Base-by-base conservation (phyloP, 2,797 vertebrate species). In the Argyrosomus regius region DNA sequence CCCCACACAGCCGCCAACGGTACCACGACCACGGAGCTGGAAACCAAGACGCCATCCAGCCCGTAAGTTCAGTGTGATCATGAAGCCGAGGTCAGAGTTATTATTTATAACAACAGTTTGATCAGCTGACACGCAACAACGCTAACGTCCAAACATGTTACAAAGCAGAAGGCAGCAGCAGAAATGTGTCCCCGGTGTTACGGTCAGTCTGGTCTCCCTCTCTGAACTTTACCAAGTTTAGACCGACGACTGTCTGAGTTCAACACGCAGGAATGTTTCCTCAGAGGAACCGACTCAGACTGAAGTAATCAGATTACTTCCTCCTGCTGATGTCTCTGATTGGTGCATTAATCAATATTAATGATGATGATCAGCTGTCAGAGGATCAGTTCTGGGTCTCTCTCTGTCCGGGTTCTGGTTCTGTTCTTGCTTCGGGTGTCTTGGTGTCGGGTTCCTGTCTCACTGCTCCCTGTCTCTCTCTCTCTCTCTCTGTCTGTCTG, bases 161-260 rank as follows among this genome's bases (percentile, higher is more conserved):
- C 6, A 4, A 39, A 3, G 6, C 22, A 3, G 14, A 17, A 1
- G 31, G 24, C 20, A 53, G n/a, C 8, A n/a, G 3, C 22, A 17
- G 10, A 3, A 39, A 6, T 2, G 14, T 17, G 39, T 45, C 26
- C 49, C 6, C 13, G 22, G 64, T 11, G 18, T 66, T 17, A 3
- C 4, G 31, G 50, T 12, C 0, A 3, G 31, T 9, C 39, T 3
- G 48, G 10, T 43, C 24, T 28, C 18, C 63, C 84, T 75, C 63
- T 63, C 67, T 64, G 64, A 89, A 43, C 71, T 49, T 79, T 82
- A 77, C 84, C 80, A 89, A 85, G 80, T 89, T 80, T 88, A 90
- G 90, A 24, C 75, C 35, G 20, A n/a, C 3, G 16, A 0, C 8
- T 0, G 87, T 83, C 78, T 87, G 82, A 69, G 72, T 88, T 85